phyloP scores from a whole-genome alignment of 37 sponge, comb jelly and placozoan species.

The Axinella damicornis region DNA sequence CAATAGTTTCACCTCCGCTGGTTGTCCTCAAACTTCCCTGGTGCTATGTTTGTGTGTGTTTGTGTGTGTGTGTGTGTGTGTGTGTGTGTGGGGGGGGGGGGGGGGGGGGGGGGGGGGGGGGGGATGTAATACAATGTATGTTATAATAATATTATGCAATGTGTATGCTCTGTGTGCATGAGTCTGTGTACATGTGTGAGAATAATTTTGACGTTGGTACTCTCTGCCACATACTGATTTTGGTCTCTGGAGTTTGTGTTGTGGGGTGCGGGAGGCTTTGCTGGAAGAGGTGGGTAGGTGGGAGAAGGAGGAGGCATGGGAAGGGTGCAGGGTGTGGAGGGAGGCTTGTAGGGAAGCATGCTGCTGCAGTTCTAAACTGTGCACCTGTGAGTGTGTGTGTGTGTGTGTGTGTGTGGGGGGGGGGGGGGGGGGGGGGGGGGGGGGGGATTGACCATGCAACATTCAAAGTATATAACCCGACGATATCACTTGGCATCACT shows the following conservation, averaged over 20 bases:
- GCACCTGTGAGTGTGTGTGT: slow-evolving; percentile 45
- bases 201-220: too few relatives aligned
- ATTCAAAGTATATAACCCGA: not conserved
- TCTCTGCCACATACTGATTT: slow-evolving; percentile 11
- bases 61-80: too few relatives aligned
- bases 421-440: too few relatives aligned
- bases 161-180: too few relatives aligned
- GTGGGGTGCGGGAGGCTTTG: not conserved
- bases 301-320: not conserved
- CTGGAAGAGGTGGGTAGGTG: not conserved
- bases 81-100: too few relatives aligned
- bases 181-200: too few relatives aligned
- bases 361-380: slow-evolving; percentile 13
- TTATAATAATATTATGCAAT: too few relatives aligned
- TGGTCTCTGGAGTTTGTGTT: not conserved
- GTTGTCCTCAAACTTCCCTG: not conserved
- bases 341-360: slow-evolving; percentile 7
- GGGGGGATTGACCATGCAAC: not conserved
- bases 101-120: not conserved
- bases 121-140: not conserved
- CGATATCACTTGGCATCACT: not conserved
- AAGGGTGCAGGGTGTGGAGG: not conserved
- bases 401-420: too few relatives aligned
- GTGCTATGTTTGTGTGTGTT: too few relatives aligned
- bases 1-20: slow-evolving; percentile 13